Evolutionary conservation across 2,113 vertebrate species (phyloP), one percentile per base, ranked within the genome.

Genomic region (Paradisaea rubra): DNA sequence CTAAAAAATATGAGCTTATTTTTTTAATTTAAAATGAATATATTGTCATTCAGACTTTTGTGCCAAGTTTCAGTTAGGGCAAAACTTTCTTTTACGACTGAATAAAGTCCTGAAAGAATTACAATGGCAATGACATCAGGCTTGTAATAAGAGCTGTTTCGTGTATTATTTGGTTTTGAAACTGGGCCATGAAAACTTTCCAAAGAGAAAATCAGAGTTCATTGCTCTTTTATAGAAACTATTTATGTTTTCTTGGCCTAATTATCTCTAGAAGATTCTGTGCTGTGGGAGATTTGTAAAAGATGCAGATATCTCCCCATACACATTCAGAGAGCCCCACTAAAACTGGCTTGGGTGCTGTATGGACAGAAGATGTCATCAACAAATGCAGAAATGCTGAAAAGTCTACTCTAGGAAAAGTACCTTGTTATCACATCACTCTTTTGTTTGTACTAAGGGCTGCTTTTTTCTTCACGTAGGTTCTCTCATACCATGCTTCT

Each of bases 401-500:
- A 56, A 57, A 28, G 7, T 50, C 37, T 76, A 21, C 16, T 64
- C 31, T n/a, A 35, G 33, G 10, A 94, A 57, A 82, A 68, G 50
- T 7, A 72, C 4, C 27, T 74, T 69, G 57, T 77, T 37, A 35
- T 25, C 17, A 44, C 33, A 41, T 39, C 33, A 17, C 20, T 24
- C 15, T 88, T 72, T 47, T 35, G 14, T 81, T 81, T 80, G n/a
- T 81, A 93, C 74, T 82, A 45, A 78, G 33, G 11, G 15, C 56
- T 47, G 57, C 44, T 64, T 45, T 64, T 85, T 53, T 88, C 21
- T 78, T 37, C 70, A 70, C 44, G 2, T 69, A 99, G 99, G 99
- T 99, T 72, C 98, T 99, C 76, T 99, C 99, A 0, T 99, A 99
- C 87, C 99, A 99, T 3, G 99, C 99, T 54, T 99, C 99, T 10